Evolutionary conservation across 2,888 invertebrate genomes (phyloP), one percentile per base, ranked within the genome.

Genomic region (Ischnura elegans): DNA sequence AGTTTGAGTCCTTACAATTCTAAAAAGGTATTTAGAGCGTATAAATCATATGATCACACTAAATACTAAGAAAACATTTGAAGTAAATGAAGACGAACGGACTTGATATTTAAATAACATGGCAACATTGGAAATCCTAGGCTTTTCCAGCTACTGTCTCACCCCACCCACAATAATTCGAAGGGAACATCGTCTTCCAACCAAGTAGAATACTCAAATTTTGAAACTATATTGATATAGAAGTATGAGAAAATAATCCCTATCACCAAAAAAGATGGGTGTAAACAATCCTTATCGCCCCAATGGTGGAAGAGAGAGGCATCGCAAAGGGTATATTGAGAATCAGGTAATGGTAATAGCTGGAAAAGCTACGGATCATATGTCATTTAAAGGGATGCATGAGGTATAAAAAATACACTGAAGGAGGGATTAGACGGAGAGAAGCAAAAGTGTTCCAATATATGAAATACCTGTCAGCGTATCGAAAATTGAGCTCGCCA

Each of bases 401-500:
- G 8, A 36, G 10, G 13, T 36, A 36, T 36, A 4, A n/a, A 36
- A 76, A 76, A 76, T 10, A 76, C 8, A 4, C 29, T 36, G 29
- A 76, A 76, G 36, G 29, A 6, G 76, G 25, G 13, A 29, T 2
- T 76, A n/a, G 43, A n/a, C 45, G n/a, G 1, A 90, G 36, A n/a
- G n/a, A n/a, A n/a, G 6, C 45, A 43, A 13, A 29, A 45, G 0
- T n/a, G 25, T 42, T 42, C 43, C 42, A 86, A 51, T 8, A 19
- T 61, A 25, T 6, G 13, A 61, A 43, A 43, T 90, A 90, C 90
- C 90, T 90, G 90, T 61, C 43, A 90, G 66, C 45, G 90, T 90
- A 90, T 90, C 90, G 66, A 90, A 90, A 66, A 90, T 90, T 61
- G 90, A 90, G 66, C 90, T 90, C 90, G 90, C 90, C 90, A 90